Conservation (phyloP, 2,113 vertebrate genomes). For the Bujurquina vittata region DNA sequence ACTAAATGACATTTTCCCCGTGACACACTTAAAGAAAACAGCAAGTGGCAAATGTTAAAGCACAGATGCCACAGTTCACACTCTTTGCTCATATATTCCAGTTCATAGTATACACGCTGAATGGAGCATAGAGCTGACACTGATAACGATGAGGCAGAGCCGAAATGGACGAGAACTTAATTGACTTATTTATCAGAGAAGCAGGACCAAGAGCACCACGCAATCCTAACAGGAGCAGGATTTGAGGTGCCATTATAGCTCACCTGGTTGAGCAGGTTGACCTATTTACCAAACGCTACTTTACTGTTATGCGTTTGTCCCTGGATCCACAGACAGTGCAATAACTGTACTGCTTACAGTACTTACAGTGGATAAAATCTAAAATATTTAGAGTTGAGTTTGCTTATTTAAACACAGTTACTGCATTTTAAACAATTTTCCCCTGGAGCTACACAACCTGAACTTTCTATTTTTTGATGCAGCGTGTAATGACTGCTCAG, state of each 20-base stretch:
- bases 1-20: too few relatives aligned
- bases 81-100: too few relatives aligned
- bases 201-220: too few relatives aligned
- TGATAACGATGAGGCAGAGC: too few relatives aligned
- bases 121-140: too few relatives aligned
- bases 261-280: neutral
- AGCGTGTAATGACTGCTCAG: neutral
- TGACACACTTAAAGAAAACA: too few relatives aligned
- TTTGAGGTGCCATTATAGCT: neutral
- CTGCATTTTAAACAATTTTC: neutral
- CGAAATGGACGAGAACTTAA: too few relatives aligned
- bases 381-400: neutral
- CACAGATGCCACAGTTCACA: too few relatives aligned
- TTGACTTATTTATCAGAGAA: too few relatives aligned
- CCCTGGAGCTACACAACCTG: neutral
- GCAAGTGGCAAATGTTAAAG: too few relatives aligned
- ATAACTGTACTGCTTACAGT: neutral
- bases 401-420: neutral
- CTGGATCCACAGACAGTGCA: neutral
- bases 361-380: accelerated
- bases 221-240: neutral
- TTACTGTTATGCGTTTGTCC: neutral
- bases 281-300: accelerated
- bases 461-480: neutral
- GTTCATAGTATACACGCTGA: too few relatives aligned